These are phyloP conservation scores for Halesus radiatus DNA, from an alignment of 1,140 invertebrate genomes.

Conservation along the genomic window DNA sequence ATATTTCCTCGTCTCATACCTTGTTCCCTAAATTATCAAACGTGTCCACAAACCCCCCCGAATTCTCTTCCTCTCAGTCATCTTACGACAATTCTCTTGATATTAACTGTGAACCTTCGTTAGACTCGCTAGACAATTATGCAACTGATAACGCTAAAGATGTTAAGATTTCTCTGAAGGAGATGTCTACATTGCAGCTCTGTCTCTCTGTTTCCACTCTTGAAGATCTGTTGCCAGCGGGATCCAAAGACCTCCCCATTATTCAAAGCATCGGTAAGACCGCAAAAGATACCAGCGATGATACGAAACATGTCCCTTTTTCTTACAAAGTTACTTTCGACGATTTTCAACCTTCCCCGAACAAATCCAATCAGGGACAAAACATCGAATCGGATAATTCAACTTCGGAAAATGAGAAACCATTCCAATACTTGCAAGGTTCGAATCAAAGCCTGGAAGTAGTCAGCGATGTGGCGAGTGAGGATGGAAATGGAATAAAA, in stretches of 20 bases:
- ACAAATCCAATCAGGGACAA: background rate
- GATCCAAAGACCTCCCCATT: background rate
- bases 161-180: no score
- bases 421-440: no score
- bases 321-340: slow-evolving; percentile 21
- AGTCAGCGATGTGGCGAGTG: no score
- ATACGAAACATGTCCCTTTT: background rate
- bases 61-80: slow-evolving; percentile 1
- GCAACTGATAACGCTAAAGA: no score
- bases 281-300: background rate
- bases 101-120: background rate
- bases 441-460: no score
- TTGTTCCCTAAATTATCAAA: background rate
- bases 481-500: no score
- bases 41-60: background rate
- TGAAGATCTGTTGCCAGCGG: slow-evolving; percentile 15
- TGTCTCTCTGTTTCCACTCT: slow-evolving; percentile 21
- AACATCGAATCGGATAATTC: background rate
- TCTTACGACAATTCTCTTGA: background rate
- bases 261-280: background rate
- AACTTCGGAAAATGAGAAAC: no score
- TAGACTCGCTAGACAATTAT: no score
- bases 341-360: slow-evolving; percentile 1
- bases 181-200: background rate
- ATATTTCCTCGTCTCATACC: background rate